Evolutionary conservation across 2,888 invertebrate genomes (phyloP).

Genomic region (Pteria penguin): DNA sequence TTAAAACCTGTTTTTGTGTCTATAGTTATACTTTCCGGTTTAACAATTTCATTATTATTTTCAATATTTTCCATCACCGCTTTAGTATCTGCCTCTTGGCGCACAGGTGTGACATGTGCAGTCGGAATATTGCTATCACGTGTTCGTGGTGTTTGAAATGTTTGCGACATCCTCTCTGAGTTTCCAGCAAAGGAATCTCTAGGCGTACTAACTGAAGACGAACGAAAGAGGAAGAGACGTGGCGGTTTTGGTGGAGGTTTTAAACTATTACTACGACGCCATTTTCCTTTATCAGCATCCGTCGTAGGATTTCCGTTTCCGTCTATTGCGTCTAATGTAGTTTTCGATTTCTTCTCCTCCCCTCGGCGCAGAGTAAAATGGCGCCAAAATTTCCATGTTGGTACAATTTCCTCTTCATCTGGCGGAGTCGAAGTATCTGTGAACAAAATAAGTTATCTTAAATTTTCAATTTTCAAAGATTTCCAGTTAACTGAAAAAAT

Average conservation of each 20-base stretch:
- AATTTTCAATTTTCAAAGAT: too few species aligned
- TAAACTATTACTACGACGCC: conserved; percentile 58
- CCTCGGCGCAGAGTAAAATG: conserved; percentile 34
- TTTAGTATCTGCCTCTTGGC: conserved; percentile 12
- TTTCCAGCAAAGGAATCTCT: conserved; percentile 57
- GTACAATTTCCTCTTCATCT: background rate
- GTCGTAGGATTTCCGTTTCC: conserved; percentile 2
- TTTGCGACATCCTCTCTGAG: conserved; percentile 56
- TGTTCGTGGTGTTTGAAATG: conserved; percentile 44
- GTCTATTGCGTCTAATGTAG: background rate
- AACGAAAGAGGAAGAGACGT: conserved; percentile 67
- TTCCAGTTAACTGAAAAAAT: too few species aligned
- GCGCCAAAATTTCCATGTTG: conserved; percentile 42
- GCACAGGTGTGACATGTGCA: conserved; percentile 39
- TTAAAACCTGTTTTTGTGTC: background rate
- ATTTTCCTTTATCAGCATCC: conserved; percentile 15
- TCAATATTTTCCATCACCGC: conserved; percentile 4
- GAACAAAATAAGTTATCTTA: too few species aligned
- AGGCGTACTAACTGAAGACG: conserved; percentile 62
- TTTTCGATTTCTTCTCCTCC: conserved; percentile 15
- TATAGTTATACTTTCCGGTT: background rate
- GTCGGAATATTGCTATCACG: conserved; percentile 40
- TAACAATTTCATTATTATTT: conserved; percentile 33
- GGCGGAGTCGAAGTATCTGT: too few species aligned
- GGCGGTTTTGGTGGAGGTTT: conserved; percentile 75